Conservation (phyloP, 2,797 vertebrate genomes). For the Anguilla megastoma region DNA sequence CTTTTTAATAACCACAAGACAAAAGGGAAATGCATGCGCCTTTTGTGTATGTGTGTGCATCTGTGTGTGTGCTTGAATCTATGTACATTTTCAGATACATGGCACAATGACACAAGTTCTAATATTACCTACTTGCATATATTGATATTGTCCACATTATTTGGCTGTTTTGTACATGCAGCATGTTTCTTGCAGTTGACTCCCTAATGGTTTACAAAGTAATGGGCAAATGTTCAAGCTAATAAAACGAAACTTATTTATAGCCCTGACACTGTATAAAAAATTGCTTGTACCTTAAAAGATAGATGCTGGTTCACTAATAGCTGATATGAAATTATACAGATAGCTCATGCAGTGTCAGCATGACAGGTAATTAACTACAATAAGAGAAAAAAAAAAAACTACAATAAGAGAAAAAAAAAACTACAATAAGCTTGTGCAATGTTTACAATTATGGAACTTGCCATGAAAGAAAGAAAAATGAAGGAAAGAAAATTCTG, state of each 20-base stretch:
- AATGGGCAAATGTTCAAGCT: not conserved
- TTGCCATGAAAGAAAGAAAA: not conserved
- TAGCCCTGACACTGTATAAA: not conserved
- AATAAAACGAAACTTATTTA: too few relatives aligned
- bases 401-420: not conserved
- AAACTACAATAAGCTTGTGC: too few relatives aligned
- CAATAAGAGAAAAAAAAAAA: slow-evolving; percentile 11
- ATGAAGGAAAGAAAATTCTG: not conserved
- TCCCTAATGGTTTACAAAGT: not conserved
- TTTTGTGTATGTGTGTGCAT: not conserved
- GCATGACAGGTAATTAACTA: slow-evolving; percentile 15
- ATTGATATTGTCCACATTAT: not conserved
- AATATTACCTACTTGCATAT: not conserved
- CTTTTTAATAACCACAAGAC: not conserved
- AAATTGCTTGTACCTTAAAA: not conserved
- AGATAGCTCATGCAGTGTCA: not conserved
- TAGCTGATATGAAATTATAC: slow-evolving; percentile 11
- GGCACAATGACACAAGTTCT: not conserved
- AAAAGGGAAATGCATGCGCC: not conserved
- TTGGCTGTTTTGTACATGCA: not conserved
- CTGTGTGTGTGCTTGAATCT: not conserved
- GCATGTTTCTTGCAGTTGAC: not conserved
- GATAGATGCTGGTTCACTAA: not conserved
- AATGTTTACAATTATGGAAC: not conserved
- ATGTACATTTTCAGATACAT: not conserved